phyloP scores from a whole-genome alignment of 2,888 invertebrate genomes.

The Glyphotaelius pellucidus region DNA sequence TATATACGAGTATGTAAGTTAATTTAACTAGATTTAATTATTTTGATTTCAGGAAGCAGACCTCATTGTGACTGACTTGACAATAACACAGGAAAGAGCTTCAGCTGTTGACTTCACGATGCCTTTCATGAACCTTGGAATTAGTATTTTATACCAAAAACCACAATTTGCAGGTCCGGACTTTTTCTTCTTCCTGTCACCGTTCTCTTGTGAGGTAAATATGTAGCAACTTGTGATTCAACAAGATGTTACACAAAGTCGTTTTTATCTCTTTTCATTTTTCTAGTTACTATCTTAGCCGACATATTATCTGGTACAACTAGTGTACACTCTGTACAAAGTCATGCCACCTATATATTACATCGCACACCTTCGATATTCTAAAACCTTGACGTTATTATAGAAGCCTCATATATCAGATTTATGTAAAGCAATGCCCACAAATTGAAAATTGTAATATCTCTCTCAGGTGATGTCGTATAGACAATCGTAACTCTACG shows the following conservation, averaged over 20 bases:
- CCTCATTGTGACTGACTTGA: constrained; percentile 94
- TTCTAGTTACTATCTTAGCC: too few relatives aligned
- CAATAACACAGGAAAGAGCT: constrained; percentile 92
- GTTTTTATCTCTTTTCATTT: too few relatives aligned
- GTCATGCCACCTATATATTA: not conserved
- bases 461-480: too few relatives aligned
- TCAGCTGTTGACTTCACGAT: constrained; percentile 95
- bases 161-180: constrained; percentile 91
- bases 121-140: constrained; percentile 96
- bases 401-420: not conserved
- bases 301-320: not conserved
- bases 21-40: not conserved
- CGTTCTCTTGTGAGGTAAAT: constrained; percentile 84
- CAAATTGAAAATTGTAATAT: not conserved
- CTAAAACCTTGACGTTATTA: too few relatives aligned
- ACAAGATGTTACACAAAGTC: too few relatives aligned
- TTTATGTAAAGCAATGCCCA: not conserved
- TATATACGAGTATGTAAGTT: not conserved
- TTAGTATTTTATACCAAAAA: constrained; percentile 92
- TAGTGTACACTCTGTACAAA: not conserved
- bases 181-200: constrained; percentile 94
- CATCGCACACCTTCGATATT: not conserved
- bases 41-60: constrained; percentile 84
- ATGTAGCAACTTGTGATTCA: not conserved
- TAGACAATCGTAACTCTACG: too few relatives aligned